Evolutionary conservation across 2,888 invertebrate genomes (phyloP), one percentile per base, ranked within the genome.

Genomic region (Melipona beecheii): DNA sequence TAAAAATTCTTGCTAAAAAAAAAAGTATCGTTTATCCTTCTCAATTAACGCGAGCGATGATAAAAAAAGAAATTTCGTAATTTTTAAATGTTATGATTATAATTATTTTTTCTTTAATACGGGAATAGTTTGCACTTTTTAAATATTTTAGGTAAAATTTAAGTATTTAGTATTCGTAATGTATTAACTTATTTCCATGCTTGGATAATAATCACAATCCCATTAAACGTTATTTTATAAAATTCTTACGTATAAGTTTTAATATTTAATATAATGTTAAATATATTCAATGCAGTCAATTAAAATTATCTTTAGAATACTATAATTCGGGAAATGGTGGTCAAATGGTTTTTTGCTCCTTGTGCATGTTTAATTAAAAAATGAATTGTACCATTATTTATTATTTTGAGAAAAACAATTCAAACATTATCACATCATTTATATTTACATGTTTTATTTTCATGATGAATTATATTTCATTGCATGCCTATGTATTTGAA

Each of bases 181-280:
- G 24, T 73, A 60, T 85, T 81, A 81, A 89, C 90, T 90, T 92
- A 89, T 91, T 92, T 92, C 90, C 90, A 92, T 91, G 91, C 89
- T 88, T 86, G 77, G 82, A 87, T 75, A 89, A 86, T 91, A 88
- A 91, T 89, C 86, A 87, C 84, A 43, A 84, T 75, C 49, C 19
- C 69, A 75, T 50, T 56, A 71, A 85, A 49, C 70, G 19, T 78
- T 36, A 31, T 56, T 70, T 70, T 36, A 75, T 58, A 52, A 31
- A 49, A 73, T 69, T 71, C 15, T 31, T 31, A 49, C 6, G n/a
- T 58, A 43, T 4, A 58, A 24, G n/a, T 65, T 69, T 75, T 49
- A 64, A 65, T 24, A 71, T 17, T 6, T 50, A 43, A 43, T 69
- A 66, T 49, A 27, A 56, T 17, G 17, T 70, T n/a, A 58, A 66